A percentile compares a stretch with the other conserved stretches of the same genome.
phyloP scores from a whole-genome alignment of 2,113 vertebrate species.

The Gadus macrocephalus region DNA sequence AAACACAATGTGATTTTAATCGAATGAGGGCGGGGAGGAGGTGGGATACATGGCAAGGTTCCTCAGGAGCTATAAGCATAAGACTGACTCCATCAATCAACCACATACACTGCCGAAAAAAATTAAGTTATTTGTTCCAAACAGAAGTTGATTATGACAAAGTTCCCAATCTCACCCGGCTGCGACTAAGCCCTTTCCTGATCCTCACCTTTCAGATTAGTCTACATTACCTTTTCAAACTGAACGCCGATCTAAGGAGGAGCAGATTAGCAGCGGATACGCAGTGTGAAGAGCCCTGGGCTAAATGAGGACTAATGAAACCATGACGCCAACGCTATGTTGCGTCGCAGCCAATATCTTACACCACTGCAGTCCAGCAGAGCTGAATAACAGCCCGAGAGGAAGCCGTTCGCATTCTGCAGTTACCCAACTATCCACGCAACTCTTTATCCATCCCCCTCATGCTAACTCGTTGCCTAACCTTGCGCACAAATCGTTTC shows the following conservation, averaged over 20 bases:
- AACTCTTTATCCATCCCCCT: constrained; percentile 27
- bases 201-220: constrained; percentile 10
- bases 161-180: constrained; percentile 20
- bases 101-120: constrained; percentile 33
- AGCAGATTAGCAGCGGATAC: constrained; percentile 56
- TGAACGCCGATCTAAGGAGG: constrained; percentile 47
- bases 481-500: too few species aligned
- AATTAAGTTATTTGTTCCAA: constrained; percentile 21
- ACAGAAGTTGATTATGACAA: constrained; percentile 11
- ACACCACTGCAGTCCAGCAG: constrained; percentile 56
- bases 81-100: constrained; percentile 51
- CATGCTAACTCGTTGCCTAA: not conserved
- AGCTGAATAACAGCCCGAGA: constrained; percentile 50
- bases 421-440: constrained; percentile 33
- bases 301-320: constrained; percentile 59
- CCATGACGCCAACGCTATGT: constrained; percentile 50
- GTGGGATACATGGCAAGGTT: constrained; percentile 22
- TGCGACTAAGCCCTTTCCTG: constrained; percentile 14
- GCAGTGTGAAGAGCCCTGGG: constrained; percentile 57
- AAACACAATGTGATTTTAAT: constrained; percentile 56
- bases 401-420: constrained; percentile 33
- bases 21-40: constrained; percentile 5
- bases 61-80: constrained; percentile 34
- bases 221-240: constrained; percentile 42
- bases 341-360: constrained; percentile 61